Conservation (phyloP, 2,888 invertebrate genomes). For the Ctenicera cuprea region DNA sequence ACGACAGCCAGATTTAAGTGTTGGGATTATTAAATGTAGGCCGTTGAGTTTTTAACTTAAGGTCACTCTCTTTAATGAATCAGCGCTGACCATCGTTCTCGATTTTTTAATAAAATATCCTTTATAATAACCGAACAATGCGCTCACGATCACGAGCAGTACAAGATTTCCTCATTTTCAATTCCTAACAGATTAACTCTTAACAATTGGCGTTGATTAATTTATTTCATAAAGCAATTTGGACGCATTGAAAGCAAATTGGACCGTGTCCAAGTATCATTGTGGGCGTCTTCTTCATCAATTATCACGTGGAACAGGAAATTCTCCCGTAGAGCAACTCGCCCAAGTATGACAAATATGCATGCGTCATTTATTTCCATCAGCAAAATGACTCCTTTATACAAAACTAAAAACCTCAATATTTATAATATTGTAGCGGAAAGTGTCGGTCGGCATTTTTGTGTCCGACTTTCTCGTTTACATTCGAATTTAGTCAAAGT, state of each 20-base stretch:
- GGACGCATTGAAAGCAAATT: slow-evolving; percentile 16
- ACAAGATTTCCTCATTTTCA: no score
- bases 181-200: not conserved
- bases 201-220: slow-evolving; percentile 20
- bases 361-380: slow-evolving; percentile 30
- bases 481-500: slow-evolving; percentile 11
- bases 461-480: slow-evolving; percentile 12
- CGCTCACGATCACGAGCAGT: not conserved
- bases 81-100: not conserved
- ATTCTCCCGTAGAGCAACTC: slow-evolving; percentile 8
- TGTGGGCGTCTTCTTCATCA: not conserved
- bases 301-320: slow-evolving; percentile 4
- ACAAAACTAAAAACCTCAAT: not conserved
- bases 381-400: slow-evolving; percentile 10
- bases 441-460: slow-evolving; percentile 8
- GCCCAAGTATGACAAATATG: slow-evolving; percentile 40
- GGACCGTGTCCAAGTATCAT: not conserved
- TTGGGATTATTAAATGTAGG: slow-evolving; percentile 24
- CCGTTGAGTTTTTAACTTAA: slow-evolving; percentile 11
- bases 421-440: not conserved
- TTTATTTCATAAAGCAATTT: slow-evolving; percentile 3
- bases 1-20: slow-evolving; percentile 6
- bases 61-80: slow-evolving; percentile 10
- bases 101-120: slow-evolving; percentile 4
- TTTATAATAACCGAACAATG: not conserved